Evolutionary conservation across 2,113 vertebrate genomes (phyloP), one percentile per base, ranked within the genome.

Genomic region (Prunella himalayana): DNA sequence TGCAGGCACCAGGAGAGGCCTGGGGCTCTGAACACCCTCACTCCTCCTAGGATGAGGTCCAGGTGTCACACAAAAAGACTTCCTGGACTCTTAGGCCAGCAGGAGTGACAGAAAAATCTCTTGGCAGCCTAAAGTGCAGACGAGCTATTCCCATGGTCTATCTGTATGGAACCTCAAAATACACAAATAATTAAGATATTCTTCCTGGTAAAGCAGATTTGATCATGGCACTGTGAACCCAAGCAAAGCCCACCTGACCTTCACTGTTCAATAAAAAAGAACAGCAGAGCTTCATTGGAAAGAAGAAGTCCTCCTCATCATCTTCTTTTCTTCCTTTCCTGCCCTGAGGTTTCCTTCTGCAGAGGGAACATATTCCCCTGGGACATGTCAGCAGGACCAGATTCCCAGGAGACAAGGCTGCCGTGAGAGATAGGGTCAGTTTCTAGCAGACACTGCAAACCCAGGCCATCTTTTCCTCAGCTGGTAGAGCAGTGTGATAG

Each of bases 401-500:
- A 17, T 47, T 28, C 23, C 10, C 49, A 33, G 63, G 57, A 73
- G 50, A 45, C 8, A 70, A 9, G 28, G 23, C 11, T 72, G 41
- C 35, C 60, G 39, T 50, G 56, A 60, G 65, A 70, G 33, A 11
- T 39, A 73, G 23, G 8, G 5, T 35, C 54, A 25, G 33, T 33
- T 54, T 39, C 39, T 37, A 45, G 8, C 19, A 37, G 13, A 44
- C 33, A 10, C 25, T n/a, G n/a, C 37, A 90, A 77, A 57, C 33
- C 21, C 31, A 49, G 47, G 24, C 44, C 16, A 3, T 23, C 9
- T 53, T 21, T 76, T 15, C 53, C 41, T 49, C 30, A 33, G 41
- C 0, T 0, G 10, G 20, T 10, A 25, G 35, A 49, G 57, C 3
- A 4, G 15, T 23, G 41, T 0, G 2, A 37, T 0, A 35, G 30